Evolutionary conservation across 1,140 invertebrate species (phyloP).

Genomic region (Argopecten irradians): DNA sequence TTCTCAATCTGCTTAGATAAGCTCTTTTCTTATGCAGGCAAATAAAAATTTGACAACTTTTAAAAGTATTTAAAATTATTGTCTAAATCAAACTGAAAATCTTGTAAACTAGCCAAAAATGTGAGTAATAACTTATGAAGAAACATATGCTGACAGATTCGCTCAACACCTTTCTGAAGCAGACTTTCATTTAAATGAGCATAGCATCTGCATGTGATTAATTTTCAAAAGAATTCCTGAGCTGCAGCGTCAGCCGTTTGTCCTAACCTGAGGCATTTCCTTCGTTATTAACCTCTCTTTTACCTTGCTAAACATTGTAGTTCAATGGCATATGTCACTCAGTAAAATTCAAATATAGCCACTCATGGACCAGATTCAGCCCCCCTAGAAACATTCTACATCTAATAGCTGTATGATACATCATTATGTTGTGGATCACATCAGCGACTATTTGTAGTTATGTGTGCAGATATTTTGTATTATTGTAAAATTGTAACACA

Average conservation of each 20-base stretch:
- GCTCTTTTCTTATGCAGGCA: background rate
- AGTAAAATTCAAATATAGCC: background rate
- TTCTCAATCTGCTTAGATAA: background rate
- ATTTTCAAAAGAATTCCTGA: background rate
- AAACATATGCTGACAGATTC: background rate
- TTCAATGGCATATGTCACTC: background rate
- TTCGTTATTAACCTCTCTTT: background rate
- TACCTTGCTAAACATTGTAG: background rate
- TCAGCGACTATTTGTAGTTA: no score
- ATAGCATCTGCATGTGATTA: constrained; percentile 7
- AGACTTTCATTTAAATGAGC: background rate
- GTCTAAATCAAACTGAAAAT: background rate
- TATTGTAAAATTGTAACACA: no score
- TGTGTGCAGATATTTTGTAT: no score
- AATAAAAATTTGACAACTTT: background rate
- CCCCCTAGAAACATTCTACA: no score
- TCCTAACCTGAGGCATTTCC: background rate
- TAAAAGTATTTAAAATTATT: background rate
- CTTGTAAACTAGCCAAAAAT: background rate
- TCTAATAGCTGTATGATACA: no score
- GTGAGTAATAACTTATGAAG: background rate
- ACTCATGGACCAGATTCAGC: background rate
- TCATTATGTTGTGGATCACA: no score
- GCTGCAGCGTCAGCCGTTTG: background rate
- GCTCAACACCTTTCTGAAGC: background rate